Conservation (phyloP, 2,113 vertebrate species). For the Cyphomyrus discorhynchus region DNA sequence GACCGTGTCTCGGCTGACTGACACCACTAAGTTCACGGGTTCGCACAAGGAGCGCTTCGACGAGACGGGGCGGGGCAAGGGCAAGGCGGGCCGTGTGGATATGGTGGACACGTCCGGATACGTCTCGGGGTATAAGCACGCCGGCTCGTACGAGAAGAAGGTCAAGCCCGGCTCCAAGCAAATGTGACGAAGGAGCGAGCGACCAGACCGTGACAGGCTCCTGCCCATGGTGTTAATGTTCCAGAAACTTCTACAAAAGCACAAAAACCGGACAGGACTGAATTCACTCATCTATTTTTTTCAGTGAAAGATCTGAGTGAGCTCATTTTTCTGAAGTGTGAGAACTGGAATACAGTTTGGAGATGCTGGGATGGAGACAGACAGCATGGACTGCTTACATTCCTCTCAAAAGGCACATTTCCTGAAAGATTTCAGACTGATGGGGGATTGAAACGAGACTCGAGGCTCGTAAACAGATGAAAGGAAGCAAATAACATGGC, state of each 20-base stretch:
- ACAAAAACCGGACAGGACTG: constrained; percentile 53
- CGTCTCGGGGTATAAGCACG: constrained; percentile 90
- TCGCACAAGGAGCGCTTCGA: constrained; percentile 96
- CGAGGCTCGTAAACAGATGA: constrained; percentile 40
- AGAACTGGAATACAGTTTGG: constrained; percentile 72
- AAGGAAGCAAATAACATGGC: constrained; percentile 39
- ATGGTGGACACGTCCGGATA: constrained; percentile 85
- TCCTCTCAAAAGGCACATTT: constrained; percentile 54
- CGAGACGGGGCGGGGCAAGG: constrained; percentile 78
- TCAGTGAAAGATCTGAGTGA: constrained; percentile 37
- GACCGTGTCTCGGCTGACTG: constrained; percentile 87
- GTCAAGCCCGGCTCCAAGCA: constrained; percentile 59
- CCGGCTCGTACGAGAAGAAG: constrained; percentile 90
- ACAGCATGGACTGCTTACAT: constrained; percentile 57
- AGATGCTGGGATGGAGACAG: constrained; percentile 60
- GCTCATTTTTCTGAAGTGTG: constrained; percentile 48
- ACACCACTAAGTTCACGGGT: constrained; percentile 87
- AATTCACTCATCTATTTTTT: constrained; percentile 44
- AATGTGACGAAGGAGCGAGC: constrained; percentile 42
- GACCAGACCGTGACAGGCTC: constrained; percentile 34
- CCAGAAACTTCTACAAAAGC: constrained; percentile 47
- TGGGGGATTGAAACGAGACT: constrained; percentile 28
- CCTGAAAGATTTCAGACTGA: constrained; percentile 49
- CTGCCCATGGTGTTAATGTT: constrained; percentile 43
- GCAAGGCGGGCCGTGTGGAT: constrained; percentile 86